Percentiles rank a stretch among this genome's conserved stretches.
phyloP scores from a whole-genome alignment of 2,888 invertebrate species.

The Hydriomena furcata region DNA sequence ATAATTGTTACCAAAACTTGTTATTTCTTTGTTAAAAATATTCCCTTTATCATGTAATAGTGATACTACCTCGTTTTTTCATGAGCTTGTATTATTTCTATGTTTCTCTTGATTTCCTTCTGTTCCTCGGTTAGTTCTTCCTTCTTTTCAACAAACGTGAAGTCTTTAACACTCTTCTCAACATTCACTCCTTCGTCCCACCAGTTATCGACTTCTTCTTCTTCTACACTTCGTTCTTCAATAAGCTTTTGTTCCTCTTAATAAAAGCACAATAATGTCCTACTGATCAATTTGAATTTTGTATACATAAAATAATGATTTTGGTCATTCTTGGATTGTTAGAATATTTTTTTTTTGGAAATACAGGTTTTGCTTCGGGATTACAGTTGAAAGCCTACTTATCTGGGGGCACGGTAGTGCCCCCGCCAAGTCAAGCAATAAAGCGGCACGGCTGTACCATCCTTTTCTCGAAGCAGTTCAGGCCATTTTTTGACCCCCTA shows the following conservation, averaged over 20 bases:
- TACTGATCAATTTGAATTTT: no score
- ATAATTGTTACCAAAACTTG: background rate
- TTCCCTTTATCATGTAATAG: background rate
- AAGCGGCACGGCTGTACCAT: no score
- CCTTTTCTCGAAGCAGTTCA: no score
- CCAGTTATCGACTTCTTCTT: slow-evolving; percentile 36
- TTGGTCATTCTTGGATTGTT: no score
- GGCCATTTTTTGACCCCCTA: no score
- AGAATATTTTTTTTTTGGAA: no score
- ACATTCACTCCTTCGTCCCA: slow-evolving; percentile 43
- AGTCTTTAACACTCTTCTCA: slow-evolving; percentile 11
- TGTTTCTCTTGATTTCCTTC: slow-evolving; percentile 40
- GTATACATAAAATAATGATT: no score
- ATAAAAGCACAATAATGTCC: no score
- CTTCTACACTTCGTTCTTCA: slow-evolving; percentile 15
- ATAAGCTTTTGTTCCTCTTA: slow-evolving; percentile 15
- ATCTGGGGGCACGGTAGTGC: no score
- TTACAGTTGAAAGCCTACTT: no score
- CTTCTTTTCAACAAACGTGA: slow-evolving; percentile 29
- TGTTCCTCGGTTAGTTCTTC: slow-evolving; percentile 50
- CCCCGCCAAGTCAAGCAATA: no score
- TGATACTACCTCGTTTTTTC: slow-evolving; percentile 57
- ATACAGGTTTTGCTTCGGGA: no score
- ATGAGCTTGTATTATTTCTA: slow-evolving; percentile 60
- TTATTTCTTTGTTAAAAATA: background rate